A percentile compares a stretch with the other conserved stretches of the same genome.
These are phyloP conservation scores for Parascotia fuliginaria DNA, from an alignment of 2,888 invertebrate species.

Conservation along the genomic window DNA sequence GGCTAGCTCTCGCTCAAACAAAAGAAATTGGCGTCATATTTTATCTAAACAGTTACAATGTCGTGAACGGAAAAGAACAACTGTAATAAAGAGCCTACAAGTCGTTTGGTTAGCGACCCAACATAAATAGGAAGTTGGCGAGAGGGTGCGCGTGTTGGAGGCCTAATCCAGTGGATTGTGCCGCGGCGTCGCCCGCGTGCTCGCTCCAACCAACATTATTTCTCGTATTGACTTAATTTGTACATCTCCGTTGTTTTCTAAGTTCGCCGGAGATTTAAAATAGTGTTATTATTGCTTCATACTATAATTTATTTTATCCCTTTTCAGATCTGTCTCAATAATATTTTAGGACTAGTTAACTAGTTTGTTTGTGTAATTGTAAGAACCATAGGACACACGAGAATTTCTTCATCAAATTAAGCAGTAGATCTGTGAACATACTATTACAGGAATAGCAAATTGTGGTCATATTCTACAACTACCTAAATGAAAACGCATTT, in stretches of 20 bases:
- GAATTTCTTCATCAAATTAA: no score
- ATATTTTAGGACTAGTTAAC: no score
- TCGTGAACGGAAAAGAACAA: slow-evolving; percentile 81
- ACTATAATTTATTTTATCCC: neutral
- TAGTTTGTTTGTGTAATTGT: no score
- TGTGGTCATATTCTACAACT: no score
- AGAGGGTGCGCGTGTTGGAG: slow-evolving; percentile 73
- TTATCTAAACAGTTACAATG: slow-evolving; percentile 74
- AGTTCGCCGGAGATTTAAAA: slow-evolving; percentile 37
- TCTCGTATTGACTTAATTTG: slow-evolving; percentile 70
- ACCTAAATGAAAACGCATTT: no score
- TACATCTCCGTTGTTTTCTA: slow-evolving; percentile 29
- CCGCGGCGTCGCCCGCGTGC: slow-evolving; percentile 54
- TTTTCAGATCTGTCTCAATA: neutral
- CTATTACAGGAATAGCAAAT: no score
- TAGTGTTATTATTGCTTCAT: slow-evolving; percentile 29
- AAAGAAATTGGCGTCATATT: slow-evolving; percentile 72
- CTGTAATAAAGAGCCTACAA: slow-evolving; percentile 85
- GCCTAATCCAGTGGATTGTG: slow-evolving; percentile 79
- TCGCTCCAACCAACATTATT: slow-evolving; percentile 58
- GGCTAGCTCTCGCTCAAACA: slow-evolving; percentile 56
- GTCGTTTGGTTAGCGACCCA: slow-evolving; percentile 80
- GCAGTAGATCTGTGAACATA: no score
- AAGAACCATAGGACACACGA: no score
- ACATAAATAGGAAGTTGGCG: slow-evolving; percentile 76